Evolutionary conservation across 2,888 invertebrate genomes (phyloP), one percentile per base, ranked within the genome.

Genomic region (Pelosia muscerda): DNA sequence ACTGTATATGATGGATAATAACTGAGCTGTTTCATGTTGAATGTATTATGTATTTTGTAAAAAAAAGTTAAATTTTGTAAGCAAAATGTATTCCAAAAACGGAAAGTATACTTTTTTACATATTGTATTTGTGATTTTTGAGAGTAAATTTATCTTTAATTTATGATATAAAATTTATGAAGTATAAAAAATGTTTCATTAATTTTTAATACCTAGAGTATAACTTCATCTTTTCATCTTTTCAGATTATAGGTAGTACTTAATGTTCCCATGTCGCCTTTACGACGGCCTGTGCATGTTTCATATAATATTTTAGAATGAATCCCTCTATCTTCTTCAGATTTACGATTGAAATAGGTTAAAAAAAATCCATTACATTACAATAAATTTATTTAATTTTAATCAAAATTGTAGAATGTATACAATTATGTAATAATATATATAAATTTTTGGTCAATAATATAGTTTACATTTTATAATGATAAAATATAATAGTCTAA

Each of bases 361-460:
- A 57, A 28, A 28, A 13, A 26, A 49, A 61, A 49, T 1, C 19
- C 15, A 4, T 25, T 11, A 26, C 26, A 60, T 69, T 73, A 73
- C 77, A 80, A 84, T 85, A 86, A 81, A 79, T 88, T 88, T 88
- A 88, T 85, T 88, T 84, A 84, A 68, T 78, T 81, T 86, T 74
- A 86, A 85, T 84, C 81, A 85, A 38, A 38, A 84, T 82, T 83
- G 81, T 86, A 86, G 80, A 81, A 84, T 72, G 76, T 81, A 77
- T 78, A 81, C 66, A 73, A 76, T 75, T 75, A 76, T 81, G 53
- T 54, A 23, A 73, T 77, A 77, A 79, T 76, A 81, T 77, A 83
- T 80, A 84, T 83, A 83, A 55, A 61, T 72, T 86, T 89, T 89
- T 89, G 88, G 88, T 89, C 82, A 81, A 81, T 84, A 83, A 84